Percentiles rank a stretch among this genome's conserved stretches.
These are phyloP conservation scores for Macrobrachium rosenbergii DNA, from an alignment of 1,140 invertebrate genomes.

Conservation along the genomic window DNA sequence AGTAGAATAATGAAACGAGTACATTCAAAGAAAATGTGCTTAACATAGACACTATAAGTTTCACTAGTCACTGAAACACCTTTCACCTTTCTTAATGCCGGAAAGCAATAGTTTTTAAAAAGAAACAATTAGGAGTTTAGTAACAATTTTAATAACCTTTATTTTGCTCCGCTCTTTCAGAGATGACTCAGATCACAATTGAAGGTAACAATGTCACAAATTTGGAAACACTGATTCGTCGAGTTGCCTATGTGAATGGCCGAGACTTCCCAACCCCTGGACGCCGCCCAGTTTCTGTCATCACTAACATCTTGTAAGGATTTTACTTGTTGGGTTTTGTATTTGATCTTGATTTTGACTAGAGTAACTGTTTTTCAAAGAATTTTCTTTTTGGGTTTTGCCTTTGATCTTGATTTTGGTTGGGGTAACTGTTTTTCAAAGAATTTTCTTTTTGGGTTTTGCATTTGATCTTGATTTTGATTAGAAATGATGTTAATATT, in stretches of 20 bases:
- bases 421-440: background rate
- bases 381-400: background rate
- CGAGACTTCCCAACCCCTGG: conserved; percentile 93
- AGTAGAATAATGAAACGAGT: too few relatives aligned
- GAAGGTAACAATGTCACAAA: conserved; percentile 91
- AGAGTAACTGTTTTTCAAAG: background rate
- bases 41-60: too few relatives aligned
- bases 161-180: conserved; percentile 69
- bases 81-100: too few relatives aligned
- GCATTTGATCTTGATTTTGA: too few relatives aligned
- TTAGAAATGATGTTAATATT: too few relatives aligned
- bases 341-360: too few relatives aligned
- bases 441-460: background rate
- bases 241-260: conserved; percentile 91
- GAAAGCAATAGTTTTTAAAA: too few relatives aligned
- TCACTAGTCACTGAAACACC: too few relatives aligned
- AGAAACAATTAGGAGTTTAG: too few relatives aligned
- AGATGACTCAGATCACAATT: conserved; percentile 91
- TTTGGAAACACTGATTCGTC: conserved; percentile 86
- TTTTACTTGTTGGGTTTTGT: background rate
- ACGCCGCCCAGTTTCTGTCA: conserved; percentile 86
- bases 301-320: conserved; percentile 77
- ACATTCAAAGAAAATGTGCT: too few relatives aligned
- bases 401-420: too few relatives aligned
- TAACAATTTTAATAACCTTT: background rate